phyloP scores from a whole-genome alignment of 2,113 vertebrate genomes.

The Struthio camelus region DNA sequence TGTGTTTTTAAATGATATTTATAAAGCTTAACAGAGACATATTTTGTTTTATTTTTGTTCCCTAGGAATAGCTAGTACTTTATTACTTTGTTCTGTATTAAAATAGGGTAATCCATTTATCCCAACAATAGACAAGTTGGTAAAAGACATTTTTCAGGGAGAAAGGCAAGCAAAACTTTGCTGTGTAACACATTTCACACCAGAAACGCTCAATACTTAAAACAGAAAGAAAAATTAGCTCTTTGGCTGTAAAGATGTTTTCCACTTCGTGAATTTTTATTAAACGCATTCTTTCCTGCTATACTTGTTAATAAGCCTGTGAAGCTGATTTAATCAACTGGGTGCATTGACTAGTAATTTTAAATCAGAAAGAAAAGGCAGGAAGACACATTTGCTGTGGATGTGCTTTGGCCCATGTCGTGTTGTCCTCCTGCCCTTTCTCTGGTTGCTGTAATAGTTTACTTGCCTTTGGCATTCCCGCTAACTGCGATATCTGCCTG shows the following conservation, averaged over 20 bases:
- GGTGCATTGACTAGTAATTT: neutral
- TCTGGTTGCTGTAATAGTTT: neutral
- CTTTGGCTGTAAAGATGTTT: constrained; percentile 37
- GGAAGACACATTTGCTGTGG: neutral
- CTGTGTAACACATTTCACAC: neutral
- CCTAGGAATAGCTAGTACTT: neutral
- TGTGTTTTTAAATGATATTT: neutral
- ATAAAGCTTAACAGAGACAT: neutral
- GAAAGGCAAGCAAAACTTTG: neutral
- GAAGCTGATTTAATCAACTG: neutral
- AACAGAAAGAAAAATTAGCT: constrained; percentile 18
- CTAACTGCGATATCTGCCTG: constrained; percentile 10
- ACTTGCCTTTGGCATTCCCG: constrained; percentile 9
- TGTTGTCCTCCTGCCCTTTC: neutral
- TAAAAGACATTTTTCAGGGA: neutral
- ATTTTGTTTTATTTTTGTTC: neutral
- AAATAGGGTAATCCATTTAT: neutral
- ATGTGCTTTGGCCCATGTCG: neutral
- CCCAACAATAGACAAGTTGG: neutral
- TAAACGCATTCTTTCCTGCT: neutral
- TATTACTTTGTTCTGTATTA: neutral
- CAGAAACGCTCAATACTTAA: constrained; percentile 5
- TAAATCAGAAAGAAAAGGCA: neutral
- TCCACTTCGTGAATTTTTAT: constrained; percentile 41
- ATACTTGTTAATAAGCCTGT: neutral